Evolutionary conservation across 2,797 vertebrate species (phyloP).

Genomic region (Amblyraja radiata): DNA sequence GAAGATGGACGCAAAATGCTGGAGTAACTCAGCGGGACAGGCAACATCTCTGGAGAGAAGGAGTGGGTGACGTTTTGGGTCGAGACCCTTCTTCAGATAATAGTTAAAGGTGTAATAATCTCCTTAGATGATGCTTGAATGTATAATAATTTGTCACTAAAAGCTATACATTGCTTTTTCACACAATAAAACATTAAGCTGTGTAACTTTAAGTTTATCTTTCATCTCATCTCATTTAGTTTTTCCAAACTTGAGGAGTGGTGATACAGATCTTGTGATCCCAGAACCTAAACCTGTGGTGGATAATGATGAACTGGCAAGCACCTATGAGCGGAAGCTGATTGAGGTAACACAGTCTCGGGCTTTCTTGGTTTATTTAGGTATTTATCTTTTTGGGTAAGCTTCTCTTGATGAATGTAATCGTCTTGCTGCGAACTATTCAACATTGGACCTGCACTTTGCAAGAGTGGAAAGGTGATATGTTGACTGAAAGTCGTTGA

Average conservation of each 20-base stretch:
- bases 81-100: neutral
- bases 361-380: neutral
- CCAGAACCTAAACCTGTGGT: conserved; percentile 75
- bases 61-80: too few species aligned
- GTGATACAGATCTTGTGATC: conserved; percentile 64
- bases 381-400: neutral
- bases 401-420: neutral
- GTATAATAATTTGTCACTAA: neutral
- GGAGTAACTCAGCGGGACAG: too few species aligned
- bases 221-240: conserved; percentile 53
- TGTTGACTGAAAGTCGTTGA: neutral
- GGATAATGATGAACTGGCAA: conserved; percentile 80
- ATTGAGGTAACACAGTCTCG: conserved; percentile 77
- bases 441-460: neutral
- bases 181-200: neutral
- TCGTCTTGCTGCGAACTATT: neutral
- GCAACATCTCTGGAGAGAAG: too few species aligned
- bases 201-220: conserved; percentile 36
- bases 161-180: neutral
- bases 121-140: neutral
- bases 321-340: conserved; percentile 88
- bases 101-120: neutral
- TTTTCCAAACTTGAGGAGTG: conserved; percentile 65
- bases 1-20: too few species aligned
- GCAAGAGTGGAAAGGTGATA: neutral